These are phyloP conservation scores for Rhagoletis pomonella DNA, from an alignment of 1,140 invertebrate genomes.

Conservation along the genomic window DNA sequence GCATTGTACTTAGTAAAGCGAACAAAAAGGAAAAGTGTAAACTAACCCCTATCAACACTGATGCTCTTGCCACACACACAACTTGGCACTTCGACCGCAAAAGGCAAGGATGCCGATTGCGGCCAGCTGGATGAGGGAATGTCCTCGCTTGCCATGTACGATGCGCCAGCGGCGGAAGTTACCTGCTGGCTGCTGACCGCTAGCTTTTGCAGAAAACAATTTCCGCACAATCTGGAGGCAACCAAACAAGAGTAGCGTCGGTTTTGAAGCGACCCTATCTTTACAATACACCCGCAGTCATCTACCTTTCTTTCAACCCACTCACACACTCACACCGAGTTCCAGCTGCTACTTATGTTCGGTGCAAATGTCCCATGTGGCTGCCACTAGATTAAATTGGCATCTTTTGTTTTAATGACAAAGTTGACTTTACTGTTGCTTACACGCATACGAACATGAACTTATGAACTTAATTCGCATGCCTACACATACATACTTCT, in stretches of 20 bases:
- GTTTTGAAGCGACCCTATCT: slow-evolving; percentile 57
- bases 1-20: not conserved
- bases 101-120: slow-evolving; percentile 50
- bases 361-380: slow-evolving; percentile 70
- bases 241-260: not conserved
- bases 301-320: not conserved
- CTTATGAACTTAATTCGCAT: too few relatives aligned
- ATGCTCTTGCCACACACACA: not conserved
- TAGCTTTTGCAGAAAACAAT: slow-evolving; percentile 35
- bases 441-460: not conserved
- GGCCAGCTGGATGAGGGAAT: not conserved
- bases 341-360: too few relatives aligned
- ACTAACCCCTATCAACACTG: slow-evolving; percentile 31
- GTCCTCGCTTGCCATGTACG: not conserved
- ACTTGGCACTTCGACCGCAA: slow-evolving; percentile 71
- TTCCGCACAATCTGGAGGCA: slow-evolving; percentile 11
- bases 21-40: slow-evolving; percentile 52
- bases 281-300: too few relatives aligned
- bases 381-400: slow-evolving; percentile 73
- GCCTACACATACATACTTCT: not conserved
- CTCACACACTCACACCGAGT: not conserved
- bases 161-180: slow-evolving; percentile 66
- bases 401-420: slow-evolving; percentile 70
- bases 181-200: slow-evolving; percentile 64
- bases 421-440: slow-evolving; percentile 13